A percentile compares a stretch with the other conserved stretches of the same genome.
Evolutionary conservation across 2,888 invertebrate species (phyloP).

Genomic region (Punctoribates punctum): DNA sequence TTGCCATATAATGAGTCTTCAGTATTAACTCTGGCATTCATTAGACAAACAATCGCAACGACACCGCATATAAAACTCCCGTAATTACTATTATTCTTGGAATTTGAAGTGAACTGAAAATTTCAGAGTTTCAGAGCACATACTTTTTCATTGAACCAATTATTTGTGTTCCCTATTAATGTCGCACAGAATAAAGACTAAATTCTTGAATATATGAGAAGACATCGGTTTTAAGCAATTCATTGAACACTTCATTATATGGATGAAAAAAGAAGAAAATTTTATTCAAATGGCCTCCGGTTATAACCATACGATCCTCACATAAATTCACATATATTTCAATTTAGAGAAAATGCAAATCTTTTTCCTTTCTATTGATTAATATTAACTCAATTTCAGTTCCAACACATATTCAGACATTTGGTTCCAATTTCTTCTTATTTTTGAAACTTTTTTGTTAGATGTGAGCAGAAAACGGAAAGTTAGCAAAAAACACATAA

Average conservation of each 20-base stretch:
- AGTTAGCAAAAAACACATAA: background rate
- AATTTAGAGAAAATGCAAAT: conserved; percentile 21
- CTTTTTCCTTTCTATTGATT: background rate
- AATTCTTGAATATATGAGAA: background rate
- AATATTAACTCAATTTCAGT: conserved; percentile 22
- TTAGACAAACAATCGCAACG: background rate
- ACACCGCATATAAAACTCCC: background rate
- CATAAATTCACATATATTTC: background rate
- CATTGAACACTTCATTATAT: conserved; percentile 11
- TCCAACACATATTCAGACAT: background rate
- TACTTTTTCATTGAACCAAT: conserved; percentile 8
- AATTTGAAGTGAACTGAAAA: background rate
- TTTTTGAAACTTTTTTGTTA: background rate
- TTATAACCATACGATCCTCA: background rate
- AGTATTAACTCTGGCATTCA: background rate
- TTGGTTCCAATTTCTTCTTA: background rate
- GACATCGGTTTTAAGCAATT: background rate
- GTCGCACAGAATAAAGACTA: background rate
- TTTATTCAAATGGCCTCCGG: conserved; percentile 2
- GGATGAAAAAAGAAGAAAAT: background rate
- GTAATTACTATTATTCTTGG: background rate
- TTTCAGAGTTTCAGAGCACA: background rate
- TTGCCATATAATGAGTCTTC: too few species aligned
- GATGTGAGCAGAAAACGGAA: background rate
- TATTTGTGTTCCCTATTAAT: conserved; percentile 15